Percentiles rank a stretch among this genome's conserved stretches.
These are phyloP conservation scores for Oncorhynchus nerka DNA, from an alignment of 2,113 vertebrate species.

Conservation along the genomic window DNA sequence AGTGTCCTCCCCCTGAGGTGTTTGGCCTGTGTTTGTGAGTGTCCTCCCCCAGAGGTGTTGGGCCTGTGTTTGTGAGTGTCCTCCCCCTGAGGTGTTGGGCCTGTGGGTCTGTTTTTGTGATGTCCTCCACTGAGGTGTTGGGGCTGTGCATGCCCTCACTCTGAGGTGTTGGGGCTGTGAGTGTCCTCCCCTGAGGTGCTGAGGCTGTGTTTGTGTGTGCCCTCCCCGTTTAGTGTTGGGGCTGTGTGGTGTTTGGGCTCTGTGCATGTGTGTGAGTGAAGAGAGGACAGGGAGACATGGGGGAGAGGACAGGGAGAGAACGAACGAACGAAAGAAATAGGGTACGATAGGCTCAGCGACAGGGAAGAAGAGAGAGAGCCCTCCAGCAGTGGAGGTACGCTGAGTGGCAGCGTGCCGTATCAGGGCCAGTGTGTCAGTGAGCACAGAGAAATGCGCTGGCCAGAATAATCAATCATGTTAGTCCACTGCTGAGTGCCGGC, in stretches of 20 bases:
- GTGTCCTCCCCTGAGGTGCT: neutral
- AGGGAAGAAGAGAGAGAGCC: constrained; percentile 7
- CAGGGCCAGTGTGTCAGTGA: constrained; percentile 58
- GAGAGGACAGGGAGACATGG: neutral
- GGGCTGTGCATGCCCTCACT: no score
- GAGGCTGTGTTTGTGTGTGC: neutral
- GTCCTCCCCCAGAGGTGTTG: no score
- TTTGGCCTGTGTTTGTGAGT: no score
- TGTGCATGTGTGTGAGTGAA: neutral
- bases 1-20: neutral
- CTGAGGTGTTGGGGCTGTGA: constrained; percentile 16
- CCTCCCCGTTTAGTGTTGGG: neutral
- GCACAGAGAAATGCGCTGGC: constrained; percentile 28
- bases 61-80: no score
- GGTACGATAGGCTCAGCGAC: neutral
- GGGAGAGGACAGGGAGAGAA: neutral
- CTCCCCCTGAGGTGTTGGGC: no score
- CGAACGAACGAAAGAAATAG: neutral
- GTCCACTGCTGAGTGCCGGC: constrained; percentile 7
- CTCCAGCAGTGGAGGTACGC: constrained; percentile 20
- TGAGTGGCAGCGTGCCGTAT: constrained; percentile 19
- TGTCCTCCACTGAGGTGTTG: no score
- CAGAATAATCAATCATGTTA: constrained; percentile 32
- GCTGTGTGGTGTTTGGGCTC: neutral
- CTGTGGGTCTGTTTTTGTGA: no score